A percentile compares a stretch with the other conserved stretches of the same genome.
Conservation (phyloP, 2,113 vertebrate genomes). For the Oryzias javanicus region DNA sequence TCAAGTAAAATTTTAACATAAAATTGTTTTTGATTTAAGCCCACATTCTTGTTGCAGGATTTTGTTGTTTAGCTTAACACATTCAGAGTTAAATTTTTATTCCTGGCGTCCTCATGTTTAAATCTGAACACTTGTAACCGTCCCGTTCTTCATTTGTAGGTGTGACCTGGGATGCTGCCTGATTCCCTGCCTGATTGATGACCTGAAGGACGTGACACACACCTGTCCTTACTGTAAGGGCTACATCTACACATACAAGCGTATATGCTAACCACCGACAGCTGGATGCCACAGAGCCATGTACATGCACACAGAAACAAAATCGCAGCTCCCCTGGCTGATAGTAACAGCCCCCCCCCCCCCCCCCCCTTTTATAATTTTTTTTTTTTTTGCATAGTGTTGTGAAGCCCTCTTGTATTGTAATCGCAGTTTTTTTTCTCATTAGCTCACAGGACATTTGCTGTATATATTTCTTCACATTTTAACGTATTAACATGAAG, state of each 20-base stretch:
- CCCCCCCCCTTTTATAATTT: too few species aligned
- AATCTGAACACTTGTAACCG: not conserved
- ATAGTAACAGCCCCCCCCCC: conserved; percentile 46
- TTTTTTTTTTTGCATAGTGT: conserved; percentile 55
- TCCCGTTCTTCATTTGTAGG: conserved; percentile 68
- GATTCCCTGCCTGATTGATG: conserved; percentile 95
- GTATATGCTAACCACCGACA: conserved; percentile 87
- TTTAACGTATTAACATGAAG: conserved; percentile 43
- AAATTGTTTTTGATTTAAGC: too few species aligned
- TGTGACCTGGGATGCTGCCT: conserved; percentile 97
- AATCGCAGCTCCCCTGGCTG: conserved; percentile 48
- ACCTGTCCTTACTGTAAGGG: conserved; percentile 98
- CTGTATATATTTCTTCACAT: conserved; percentile 55
- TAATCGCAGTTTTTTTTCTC: conserved; percentile 55
- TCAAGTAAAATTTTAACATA: too few species aligned
- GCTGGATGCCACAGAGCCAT: conserved; percentile 48
- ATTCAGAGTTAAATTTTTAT: not conserved
- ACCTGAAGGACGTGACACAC: conserved; percentile 98
- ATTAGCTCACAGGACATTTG: conserved; percentile 48
- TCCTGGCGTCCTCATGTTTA: not conserved
- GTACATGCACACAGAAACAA: conserved; percentile 46
- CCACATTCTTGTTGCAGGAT: too few species aligned
- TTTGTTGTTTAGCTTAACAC: too few species aligned
- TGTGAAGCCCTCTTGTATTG: conserved; percentile 51
- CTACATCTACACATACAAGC: conserved; percentile 98